Conservation (phyloP, 2,113 vertebrate genomes). For the Channa maculata region DNA sequence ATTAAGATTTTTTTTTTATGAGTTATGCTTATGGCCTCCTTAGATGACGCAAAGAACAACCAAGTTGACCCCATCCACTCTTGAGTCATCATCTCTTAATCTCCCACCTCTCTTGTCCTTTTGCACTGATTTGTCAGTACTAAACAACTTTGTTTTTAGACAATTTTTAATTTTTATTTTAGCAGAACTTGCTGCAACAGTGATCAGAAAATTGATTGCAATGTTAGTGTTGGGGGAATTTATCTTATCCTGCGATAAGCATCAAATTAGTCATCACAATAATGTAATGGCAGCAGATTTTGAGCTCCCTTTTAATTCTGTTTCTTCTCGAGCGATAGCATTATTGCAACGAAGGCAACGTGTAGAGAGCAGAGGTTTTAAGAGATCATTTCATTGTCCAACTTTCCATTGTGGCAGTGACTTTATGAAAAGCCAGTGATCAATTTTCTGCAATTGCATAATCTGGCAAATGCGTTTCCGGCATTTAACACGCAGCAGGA, state of each 20-base stretch:
- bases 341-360: not conserved
- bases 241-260: not conserved
- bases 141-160: not conserved
- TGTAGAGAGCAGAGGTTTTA: not conserved
- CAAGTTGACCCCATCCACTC: too few relatives aligned
- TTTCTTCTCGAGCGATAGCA: not conserved
- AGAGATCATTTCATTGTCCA: not conserved
- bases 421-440: not conserved
- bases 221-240: too few relatives aligned
- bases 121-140: too few relatives aligned
- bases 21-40: too few relatives aligned
- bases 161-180: not conserved
- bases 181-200: not conserved
- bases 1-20: too few relatives aligned
- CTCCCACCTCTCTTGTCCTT: too few relatives aligned
- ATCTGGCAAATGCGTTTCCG: not conserved
- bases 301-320: not conserved
- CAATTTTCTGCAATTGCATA: slow-evolving; percentile 10
- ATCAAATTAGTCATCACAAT: not conserved
- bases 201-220: not conserved
- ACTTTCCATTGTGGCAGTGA: not conserved
- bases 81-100: too few relatives aligned
- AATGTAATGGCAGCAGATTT: not conserved
- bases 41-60: too few relatives aligned
- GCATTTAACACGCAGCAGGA: not conserved